phyloP scores from a whole-genome alignment of 2,797 vertebrate genomes.

The Enteromius viviparus region DNA sequence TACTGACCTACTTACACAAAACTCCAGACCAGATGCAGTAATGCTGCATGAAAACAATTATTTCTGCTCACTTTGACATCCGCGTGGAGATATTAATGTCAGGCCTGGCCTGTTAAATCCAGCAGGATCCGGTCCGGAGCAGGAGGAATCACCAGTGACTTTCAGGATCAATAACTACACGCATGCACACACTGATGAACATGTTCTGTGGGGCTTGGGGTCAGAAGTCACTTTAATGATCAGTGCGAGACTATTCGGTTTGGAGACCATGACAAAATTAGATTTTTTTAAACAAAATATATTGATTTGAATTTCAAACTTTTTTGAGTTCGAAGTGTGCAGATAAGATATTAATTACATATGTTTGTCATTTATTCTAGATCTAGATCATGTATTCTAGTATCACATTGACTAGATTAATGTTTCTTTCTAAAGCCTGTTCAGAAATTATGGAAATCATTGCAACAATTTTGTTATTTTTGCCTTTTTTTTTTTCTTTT shows the following conservation, averaged over 20 bases:
- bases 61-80: slow-evolving; percentile 24
- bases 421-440: not conserved
- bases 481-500: not conserved
- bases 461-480: not conserved
- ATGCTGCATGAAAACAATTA: slow-evolving; percentile 17
- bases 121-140: not conserved
- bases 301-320: not conserved
- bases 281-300: not conserved
- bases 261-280: not conserved
- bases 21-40: slow-evolving; percentile 12
- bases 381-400: too few species aligned
- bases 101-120: slow-evolving; percentile 7
- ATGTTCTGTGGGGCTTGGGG: not conserved
- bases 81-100: not conserved
- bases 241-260: too few species aligned
- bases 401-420: not conserved
- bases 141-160: not conserved
- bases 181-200: not conserved
- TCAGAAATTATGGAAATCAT: not conserved
- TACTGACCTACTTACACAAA: slow-evolving; percentile 5
- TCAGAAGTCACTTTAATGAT: not conserved
- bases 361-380: not conserved
- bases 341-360: not conserved
- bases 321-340: not conserved
- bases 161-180: not conserved